These are phyloP conservation scores for Lepidurus couesii DNA, from an alignment of 1,140 invertebrate species.

Conservation along the genomic window DNA sequence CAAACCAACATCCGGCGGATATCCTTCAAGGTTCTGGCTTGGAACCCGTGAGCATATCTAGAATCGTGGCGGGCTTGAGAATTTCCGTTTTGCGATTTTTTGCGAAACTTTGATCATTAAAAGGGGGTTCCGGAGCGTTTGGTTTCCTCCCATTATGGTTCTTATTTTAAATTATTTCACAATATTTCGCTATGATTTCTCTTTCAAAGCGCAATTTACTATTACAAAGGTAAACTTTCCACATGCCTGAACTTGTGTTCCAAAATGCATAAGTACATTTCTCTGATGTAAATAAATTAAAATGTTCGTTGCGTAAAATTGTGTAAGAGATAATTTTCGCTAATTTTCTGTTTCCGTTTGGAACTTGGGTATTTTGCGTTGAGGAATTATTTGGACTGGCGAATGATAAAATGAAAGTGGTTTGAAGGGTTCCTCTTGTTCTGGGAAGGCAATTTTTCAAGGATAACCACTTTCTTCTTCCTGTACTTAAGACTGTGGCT, in stretches of 20 bases:
- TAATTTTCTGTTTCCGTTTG: no score
- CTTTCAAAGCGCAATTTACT: no score
- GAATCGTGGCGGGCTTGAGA: background rate
- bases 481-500: background rate
- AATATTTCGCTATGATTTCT: no score
- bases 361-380: background rate
- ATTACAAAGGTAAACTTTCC: no score
- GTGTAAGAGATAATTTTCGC: no score
- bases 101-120: no score
- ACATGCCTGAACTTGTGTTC: no score
- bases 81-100: background rate
- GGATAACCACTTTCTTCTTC: constrained; percentile 6
- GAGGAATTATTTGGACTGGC: background rate
- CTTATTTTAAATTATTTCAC: no score
- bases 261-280: no score
- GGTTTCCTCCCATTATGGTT: background rate
- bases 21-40: background rate
- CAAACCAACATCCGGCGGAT: constrained; percentile 12
- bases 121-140: background rate
- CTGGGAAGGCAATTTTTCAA: constrained; percentile 12
- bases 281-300: no score
- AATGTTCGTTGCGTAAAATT: no score
- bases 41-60: background rate
- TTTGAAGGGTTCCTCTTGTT: background rate
- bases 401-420: background rate